Percentiles rank a stretch among this genome's conserved stretches.
These are phyloP conservation scores for Geodia barretti DNA, from an alignment of 37 sponge, comb jelly and placozoan genomes.

Conservation along the genomic window DNA sequence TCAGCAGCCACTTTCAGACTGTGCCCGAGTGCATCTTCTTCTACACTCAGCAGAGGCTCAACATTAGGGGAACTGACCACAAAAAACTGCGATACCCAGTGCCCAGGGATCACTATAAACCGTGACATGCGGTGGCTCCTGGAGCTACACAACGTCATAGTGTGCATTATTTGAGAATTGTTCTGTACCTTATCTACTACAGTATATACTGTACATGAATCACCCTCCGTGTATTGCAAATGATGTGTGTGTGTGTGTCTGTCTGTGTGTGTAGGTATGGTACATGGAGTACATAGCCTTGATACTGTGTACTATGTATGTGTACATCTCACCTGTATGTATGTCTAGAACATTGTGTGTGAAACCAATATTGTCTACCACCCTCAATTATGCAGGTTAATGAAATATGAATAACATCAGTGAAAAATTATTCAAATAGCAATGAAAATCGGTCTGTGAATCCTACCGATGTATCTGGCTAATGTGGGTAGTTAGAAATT, in stretches of 20 bases:
- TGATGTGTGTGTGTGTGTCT: not conserved
- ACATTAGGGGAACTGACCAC: constrained; percentile 75
- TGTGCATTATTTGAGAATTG: not conserved
- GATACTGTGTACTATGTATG: not conserved
- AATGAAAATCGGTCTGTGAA: not conserved
- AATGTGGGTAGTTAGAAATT: not conserved
- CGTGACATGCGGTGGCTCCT: not conserved
- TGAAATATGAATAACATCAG: too few species aligned
- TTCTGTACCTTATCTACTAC: too few species aligned
- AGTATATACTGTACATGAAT: not conserved
- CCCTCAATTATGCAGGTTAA: too few species aligned
- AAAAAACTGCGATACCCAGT: constrained; percentile 59
- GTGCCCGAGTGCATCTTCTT: constrained; percentile 69
- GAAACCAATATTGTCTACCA: not conserved
- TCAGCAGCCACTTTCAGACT: constrained; percentile 72
- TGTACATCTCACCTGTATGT: not conserved
- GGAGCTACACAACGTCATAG: not conserved
- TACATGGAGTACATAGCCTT: not conserved
- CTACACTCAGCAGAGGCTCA: constrained; percentile 72
- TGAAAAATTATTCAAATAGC: too few species aligned
- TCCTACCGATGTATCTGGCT: not conserved
- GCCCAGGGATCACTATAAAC: not conserved
- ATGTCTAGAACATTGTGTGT: not conserved
- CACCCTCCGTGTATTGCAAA: not conserved
- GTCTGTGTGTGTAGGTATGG: too few species aligned